phyloP scores from a whole-genome alignment of 2,797 vertebrate species.

The Otus scops region DNA sequence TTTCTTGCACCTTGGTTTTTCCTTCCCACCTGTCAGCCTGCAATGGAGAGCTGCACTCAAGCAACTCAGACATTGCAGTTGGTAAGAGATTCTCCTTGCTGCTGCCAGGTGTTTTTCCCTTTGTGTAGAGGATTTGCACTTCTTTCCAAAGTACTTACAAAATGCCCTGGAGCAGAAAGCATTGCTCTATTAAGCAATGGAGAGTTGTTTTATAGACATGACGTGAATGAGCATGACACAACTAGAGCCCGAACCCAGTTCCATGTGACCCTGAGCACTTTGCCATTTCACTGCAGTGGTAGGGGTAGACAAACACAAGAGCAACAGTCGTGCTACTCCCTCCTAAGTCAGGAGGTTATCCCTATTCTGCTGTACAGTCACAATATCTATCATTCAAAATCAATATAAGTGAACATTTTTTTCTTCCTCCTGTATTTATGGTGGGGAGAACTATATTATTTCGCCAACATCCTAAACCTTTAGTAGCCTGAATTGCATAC shows the following conservation, averaged over 20 bases:
- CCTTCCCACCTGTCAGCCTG: neutral
- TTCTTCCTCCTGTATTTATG: neutral
- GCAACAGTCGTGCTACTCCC: neutral
- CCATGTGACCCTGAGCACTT: neutral
- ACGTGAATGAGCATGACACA: neutral
- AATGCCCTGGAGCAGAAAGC: neutral
- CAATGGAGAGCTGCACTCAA: neutral
- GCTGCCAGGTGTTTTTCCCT: neutral
- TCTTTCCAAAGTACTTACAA: neutral
- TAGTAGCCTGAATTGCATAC: neutral
- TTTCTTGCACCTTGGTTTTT: neutral
- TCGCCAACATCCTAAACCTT: neutral
- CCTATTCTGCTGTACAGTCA: neutral
- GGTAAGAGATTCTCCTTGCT: neutral
- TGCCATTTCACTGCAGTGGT: neutral
- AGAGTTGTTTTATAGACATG: neutral
- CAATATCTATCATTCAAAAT: neutral
- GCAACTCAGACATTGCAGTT: neutral
- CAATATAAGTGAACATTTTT: neutral
- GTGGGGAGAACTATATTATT: neutral
- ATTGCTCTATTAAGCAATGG: rapidly evolving
- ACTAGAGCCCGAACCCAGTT: neutral
- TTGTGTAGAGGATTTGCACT: neutral
- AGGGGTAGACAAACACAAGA: neutral
- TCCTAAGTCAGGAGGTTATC: neutral